Evolutionary conservation across 53 echinoderm and acorn worm genomes (phyloP), one percentile per base, ranked within the genome.

Genomic region (Crossaster papposus): DNA sequence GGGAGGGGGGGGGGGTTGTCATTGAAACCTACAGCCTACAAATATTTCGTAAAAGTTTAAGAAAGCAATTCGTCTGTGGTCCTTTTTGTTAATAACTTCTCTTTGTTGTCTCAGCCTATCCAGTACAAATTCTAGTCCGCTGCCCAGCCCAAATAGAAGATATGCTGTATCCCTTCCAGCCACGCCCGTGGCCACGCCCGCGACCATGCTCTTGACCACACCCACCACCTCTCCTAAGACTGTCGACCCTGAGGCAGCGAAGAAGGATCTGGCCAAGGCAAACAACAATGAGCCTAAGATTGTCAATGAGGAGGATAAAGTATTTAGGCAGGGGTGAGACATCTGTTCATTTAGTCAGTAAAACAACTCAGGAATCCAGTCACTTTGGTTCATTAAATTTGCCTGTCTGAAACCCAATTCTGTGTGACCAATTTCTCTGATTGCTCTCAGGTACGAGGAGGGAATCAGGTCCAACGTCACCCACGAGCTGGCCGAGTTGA

Each of bases 401-500:
- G 44, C 44, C 2, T 9, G 1, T 1, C 44, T 44, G 44, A 44
- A 44, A 44, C 44, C 44, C 5, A 44, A 44, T 9, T 44, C 44
- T 9, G 9, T 44, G 5, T 44, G 44, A 44, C 5, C 44, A 1
- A 9, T 5, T 44, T 5, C 2, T 84, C 38, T 54, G 14, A 52
- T 82, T 35, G 37, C 71, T 52, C 68, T 18, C 31, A 96, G 97
- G 62, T 96, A 85, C 90, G 97, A 96, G 70, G 92, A 96, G 79
- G 97, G 97, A 22, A 80, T 95, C 11, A 79, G 95, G 62, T 81
- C 92, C 0, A 92, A 96, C 77, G 94, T 96, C n/a, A 94, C 95
- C 9, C 93, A 95, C 77, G 97, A 96, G 68, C 77, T 96, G 52
- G 82, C 72, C 33, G 95, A 95, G 23, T 83, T 97, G 11, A 77